phyloP scores from a whole-genome alignment of 2,888 invertebrate species.

The Andricus quercusramuli region DNA sequence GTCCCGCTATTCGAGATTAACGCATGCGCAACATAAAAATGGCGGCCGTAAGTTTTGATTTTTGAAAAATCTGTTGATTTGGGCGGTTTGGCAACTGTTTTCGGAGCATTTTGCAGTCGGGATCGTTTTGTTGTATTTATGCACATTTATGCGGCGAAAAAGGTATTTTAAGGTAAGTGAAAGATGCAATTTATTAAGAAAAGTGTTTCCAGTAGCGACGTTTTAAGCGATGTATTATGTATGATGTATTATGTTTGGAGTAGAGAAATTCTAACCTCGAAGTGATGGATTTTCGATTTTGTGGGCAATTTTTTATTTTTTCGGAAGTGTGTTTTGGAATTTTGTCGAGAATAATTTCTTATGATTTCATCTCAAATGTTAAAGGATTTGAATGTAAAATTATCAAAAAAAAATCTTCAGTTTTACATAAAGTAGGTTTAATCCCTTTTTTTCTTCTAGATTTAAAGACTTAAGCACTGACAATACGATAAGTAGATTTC shows the following conservation, averaged over 20 bases:
- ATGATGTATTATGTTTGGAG: background rate
- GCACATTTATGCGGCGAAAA: no score
- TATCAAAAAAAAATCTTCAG: background rate
- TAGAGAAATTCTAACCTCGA: background rate
- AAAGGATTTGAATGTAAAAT: background rate
- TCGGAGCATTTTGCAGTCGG: no score
- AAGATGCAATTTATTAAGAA: background rate
- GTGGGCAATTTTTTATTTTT: background rate
- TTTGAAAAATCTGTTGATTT: background rate
- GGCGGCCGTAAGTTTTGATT: background rate
- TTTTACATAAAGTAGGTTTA: background rate
- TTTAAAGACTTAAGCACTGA: background rate
- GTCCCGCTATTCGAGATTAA: no score
- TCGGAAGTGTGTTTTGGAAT: background rate
- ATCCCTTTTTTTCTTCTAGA: background rate
- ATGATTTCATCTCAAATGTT: no score
- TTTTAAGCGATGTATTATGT: background rate
- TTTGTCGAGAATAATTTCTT: background rate
- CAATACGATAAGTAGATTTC: background rate
- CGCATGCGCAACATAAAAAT: no score
- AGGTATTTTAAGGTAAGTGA: constrained; percentile 79
- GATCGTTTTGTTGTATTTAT: no score
- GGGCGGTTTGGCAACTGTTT: background rate
- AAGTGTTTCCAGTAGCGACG: background rate
- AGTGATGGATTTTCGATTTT: background rate